Conservation (phyloP, 2,888 invertebrate genomes). For the Sinelater perroti region DNA sequence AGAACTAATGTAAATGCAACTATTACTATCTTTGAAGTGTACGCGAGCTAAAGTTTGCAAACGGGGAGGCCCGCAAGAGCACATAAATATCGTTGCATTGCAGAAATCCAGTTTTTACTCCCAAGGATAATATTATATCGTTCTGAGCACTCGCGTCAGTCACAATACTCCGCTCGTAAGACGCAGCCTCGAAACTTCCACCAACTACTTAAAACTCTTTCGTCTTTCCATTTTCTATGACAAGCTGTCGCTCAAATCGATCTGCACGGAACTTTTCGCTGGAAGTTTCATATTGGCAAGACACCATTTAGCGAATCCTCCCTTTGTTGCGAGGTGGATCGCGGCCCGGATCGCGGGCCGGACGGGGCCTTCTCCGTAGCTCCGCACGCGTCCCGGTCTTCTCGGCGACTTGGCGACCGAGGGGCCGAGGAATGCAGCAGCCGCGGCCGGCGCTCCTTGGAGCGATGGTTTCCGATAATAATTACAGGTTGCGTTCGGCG, state of each 20-base stretch:
- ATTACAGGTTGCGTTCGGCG: conserved; percentile 56
- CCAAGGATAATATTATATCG: conserved; percentile 24
- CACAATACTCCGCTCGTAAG: conserved; percentile 56
- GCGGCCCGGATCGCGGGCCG: too few relatives aligned
- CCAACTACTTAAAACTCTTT: conserved; percentile 63
- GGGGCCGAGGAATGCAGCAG: conserved; percentile 27
- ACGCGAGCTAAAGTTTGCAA: too few relatives aligned
- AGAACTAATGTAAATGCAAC: too few relatives aligned
- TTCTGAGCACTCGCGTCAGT: conserved; percentile 50
- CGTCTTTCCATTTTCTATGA: conserved; percentile 61
- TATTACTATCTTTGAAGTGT: too few relatives aligned
- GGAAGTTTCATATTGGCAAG: conserved; percentile 53
- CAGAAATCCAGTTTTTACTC: conserved; percentile 8
- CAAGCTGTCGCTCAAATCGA: conserved; percentile 61
- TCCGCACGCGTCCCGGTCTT: too few relatives aligned
- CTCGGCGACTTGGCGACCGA: too few relatives aligned
- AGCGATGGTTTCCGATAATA: conserved; percentile 58
- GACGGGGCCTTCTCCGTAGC: too few relatives aligned
- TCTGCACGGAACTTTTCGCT: conserved; percentile 49
- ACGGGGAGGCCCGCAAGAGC: too few relatives aligned
- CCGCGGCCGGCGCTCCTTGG: conserved; percentile 37
- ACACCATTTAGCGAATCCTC: conserved; percentile 52
- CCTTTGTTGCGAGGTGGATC: conserved; percentile 14
- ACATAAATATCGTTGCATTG: neutral
- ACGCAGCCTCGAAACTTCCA: conserved; percentile 59